phyloP scores from a whole-genome alignment of 2,797 vertebrate genomes.

The Enteromius viviparus region DNA sequence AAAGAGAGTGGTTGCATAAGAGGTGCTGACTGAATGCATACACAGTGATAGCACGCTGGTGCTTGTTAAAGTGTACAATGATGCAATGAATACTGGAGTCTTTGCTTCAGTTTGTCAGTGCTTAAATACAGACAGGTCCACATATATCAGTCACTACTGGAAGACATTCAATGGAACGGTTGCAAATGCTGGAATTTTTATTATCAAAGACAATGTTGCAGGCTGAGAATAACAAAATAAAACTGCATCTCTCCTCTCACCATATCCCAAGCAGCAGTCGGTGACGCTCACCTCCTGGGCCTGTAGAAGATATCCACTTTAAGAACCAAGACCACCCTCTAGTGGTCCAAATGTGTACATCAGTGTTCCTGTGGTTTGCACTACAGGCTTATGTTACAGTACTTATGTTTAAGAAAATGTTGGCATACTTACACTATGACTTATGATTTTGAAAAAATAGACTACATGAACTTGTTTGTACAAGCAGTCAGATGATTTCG shows the following conservation, averaged over 20 bases:
- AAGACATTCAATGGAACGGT: not conserved
- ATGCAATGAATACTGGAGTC: not conserved
- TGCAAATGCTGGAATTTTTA: not conserved
- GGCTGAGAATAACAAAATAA: not conserved
- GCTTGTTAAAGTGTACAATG: not conserved
- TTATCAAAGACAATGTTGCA: not conserved
- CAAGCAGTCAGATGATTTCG: not conserved
- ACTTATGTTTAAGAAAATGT: not conserved
- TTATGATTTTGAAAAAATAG: not conserved
- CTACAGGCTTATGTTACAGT: not conserved
- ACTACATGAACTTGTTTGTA: not conserved
- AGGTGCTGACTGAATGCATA: conserved; percentile 3
- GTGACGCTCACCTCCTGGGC: conserved; percentile 38
- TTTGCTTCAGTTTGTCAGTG: conserved; percentile 2
- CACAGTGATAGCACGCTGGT: not conserved
- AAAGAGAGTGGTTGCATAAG: not conserved
- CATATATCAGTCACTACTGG: not conserved
- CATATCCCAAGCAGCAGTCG: conserved; percentile 42
- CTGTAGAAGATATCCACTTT: conserved; percentile 40
- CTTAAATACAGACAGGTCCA: not conserved
- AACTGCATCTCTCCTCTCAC: not conserved
- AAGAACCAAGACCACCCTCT: conserved; percentile 77
- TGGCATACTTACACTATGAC: not conserved
- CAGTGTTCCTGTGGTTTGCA: not conserved
- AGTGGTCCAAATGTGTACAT: conserved; percentile 63